phyloP scores from a whole-genome alignment of 2,113 vertebrate genomes.

The Illadopsis cleaveri region DNA sequence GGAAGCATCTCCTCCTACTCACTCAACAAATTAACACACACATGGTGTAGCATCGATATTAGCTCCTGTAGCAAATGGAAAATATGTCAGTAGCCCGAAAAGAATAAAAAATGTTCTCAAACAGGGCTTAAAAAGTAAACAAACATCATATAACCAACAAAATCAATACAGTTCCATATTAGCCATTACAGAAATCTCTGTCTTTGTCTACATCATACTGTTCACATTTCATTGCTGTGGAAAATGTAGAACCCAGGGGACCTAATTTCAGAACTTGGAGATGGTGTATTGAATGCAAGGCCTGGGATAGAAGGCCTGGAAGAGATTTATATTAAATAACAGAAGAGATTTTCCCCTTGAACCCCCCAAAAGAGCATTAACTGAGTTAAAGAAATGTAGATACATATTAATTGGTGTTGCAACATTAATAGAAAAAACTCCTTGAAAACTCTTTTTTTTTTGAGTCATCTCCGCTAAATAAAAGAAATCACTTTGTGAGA shows the following conservation, averaged over 20 bases:
- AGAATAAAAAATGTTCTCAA: conserved; percentile 45
- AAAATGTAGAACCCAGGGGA: neutral
- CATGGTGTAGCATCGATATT: conserved; percentile 12
- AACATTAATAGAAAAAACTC: neutral
- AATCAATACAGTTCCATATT: conserved; percentile 45
- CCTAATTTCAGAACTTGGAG: neutral
- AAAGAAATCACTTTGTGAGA: neutral
- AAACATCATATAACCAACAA: conserved; percentile 23
- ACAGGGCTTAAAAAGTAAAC: conserved; percentile 36
- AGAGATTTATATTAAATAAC: neutral
- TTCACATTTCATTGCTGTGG: neutral
- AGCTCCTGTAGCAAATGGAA: conserved; percentile 37
- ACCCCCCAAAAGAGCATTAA: neutral
- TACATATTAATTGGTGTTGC: neutral
- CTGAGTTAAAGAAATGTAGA: neutral
- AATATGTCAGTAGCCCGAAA: neutral
- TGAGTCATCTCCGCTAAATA: neutral
- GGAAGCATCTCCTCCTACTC: conserved; percentile 49
- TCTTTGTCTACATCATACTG: neutral
- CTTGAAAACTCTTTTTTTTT: neutral
- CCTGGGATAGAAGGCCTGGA: neutral
- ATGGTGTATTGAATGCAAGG: neutral
- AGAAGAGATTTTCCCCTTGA: neutral
- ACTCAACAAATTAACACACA: conserved; percentile 21
- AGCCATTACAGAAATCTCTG: conserved; percentile 1